phyloP scores from a whole-genome alignment of 2,113 vertebrate genomes.

The Gymnorhina tibicen region DNA sequence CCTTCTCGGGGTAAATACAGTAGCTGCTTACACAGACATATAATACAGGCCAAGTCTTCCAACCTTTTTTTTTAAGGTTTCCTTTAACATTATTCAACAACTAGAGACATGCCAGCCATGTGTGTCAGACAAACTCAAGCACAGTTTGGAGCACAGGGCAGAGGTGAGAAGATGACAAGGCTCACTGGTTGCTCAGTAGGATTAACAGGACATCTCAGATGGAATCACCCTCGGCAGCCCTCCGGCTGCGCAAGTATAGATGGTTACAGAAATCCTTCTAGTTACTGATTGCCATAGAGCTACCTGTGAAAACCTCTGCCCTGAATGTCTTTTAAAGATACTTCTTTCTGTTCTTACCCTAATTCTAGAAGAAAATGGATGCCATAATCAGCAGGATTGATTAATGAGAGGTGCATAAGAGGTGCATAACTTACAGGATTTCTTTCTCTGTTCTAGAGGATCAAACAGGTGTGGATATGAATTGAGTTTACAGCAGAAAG shows the following conservation, averaged over 20 bases:
- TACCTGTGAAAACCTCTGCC: neutral
- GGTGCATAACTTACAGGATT: neutral
- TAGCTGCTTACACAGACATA: neutral
- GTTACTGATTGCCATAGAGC: neutral
- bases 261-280: neutral
- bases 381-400: neutral
- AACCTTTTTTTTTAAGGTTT: neutral
- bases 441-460: neutral
- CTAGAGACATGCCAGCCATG: neutral
- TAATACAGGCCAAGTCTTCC: neutral
- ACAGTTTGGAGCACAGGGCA: neutral
- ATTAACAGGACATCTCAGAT: neutral
- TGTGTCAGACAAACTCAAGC: neutral
- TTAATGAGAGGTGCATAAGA: neutral
- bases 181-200: neutral
- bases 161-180: neutral
- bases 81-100: neutral
- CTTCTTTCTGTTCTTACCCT: neutral
- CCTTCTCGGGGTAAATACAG: neutral
- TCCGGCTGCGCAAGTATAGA: accelerated
- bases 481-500: neutral
- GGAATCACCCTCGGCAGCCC: neutral
- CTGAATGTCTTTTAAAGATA: neutral
- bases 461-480: neutral
- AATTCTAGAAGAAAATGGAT: neutral